Evolutionary conservation across 2,797 vertebrate species (phyloP).

Genomic region (Poeciliopsis infans): DNA sequence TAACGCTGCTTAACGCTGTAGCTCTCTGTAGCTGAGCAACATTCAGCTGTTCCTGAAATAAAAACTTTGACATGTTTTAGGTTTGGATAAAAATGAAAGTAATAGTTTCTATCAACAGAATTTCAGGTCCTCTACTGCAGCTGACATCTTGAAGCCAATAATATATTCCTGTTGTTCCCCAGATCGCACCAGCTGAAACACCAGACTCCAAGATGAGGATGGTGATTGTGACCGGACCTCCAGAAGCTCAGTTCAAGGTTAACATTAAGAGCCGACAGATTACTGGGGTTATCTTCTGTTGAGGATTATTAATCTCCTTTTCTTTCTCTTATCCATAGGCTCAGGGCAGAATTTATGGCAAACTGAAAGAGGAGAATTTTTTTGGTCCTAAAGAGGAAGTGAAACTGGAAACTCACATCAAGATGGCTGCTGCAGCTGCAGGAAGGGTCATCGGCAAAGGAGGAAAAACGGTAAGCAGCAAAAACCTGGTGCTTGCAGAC

Average conservation of each 20-base stretch:
- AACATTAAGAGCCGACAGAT: background rate
- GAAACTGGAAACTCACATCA: slow-evolving; percentile 96
- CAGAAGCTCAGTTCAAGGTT: slow-evolving; percentile 97
- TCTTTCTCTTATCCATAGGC: slow-evolving; percentile 74
- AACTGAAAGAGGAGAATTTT: slow-evolving; percentile 97
- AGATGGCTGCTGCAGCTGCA: slow-evolving; percentile 92
- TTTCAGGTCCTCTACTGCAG: background rate
- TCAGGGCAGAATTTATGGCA: slow-evolving; percentile 94
- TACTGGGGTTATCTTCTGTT: background rate
- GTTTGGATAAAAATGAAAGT: background rate
- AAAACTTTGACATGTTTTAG: background rate
- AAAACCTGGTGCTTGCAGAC: background rate
- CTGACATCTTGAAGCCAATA: background rate
- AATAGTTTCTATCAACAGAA: background rate
- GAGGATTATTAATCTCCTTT: background rate
- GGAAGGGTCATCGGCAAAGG: slow-evolving; percentile 96
- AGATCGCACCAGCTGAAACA: slow-evolving; percentile 94
- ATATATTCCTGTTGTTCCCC: slow-evolving; percentile 9
- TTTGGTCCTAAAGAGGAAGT: slow-evolving; percentile 97
- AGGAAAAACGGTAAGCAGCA: slow-evolving; percentile 89
- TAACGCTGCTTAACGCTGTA: background rate
- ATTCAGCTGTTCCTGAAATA: background rate
- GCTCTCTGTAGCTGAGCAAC: background rate
- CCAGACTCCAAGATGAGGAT: slow-evolving; percentile 94
- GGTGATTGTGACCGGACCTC: slow-evolving; percentile 94